These are phyloP conservation scores for Falco berigora DNA, from an alignment of 2,797 vertebrate species.

Conservation along the genomic window DNA sequence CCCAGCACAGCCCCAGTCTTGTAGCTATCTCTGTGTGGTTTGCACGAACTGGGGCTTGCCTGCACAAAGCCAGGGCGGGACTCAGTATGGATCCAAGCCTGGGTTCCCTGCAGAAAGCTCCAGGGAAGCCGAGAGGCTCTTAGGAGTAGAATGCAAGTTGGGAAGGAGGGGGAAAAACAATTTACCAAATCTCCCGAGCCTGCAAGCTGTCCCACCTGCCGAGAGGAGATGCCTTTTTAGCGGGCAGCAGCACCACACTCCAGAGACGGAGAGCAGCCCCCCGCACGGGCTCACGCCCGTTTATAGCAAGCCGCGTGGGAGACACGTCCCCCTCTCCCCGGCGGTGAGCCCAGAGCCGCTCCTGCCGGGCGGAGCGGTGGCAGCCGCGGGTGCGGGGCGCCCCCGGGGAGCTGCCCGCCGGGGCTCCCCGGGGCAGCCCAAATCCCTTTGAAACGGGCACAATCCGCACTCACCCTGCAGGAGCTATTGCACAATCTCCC, in stretches of 20 bases:
- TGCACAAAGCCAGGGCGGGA: background rate
- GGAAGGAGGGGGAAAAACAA: background rate
- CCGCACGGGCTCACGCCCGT: background rate
- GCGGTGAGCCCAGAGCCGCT: background rate
- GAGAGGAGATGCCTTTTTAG: background rate
- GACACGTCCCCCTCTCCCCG: background rate
- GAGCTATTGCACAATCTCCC: background rate
- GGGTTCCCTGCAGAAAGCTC: background rate
- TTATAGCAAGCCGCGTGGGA: background rate
- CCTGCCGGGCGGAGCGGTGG: background rate
- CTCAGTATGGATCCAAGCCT: background rate
- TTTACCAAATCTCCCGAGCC: background rate
- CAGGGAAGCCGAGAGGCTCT: background rate
- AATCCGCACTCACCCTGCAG: background rate
- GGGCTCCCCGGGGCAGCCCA: background rate
- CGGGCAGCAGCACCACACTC: background rate
- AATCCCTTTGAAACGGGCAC: background rate
- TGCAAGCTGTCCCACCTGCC: background rate
- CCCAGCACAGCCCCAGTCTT: background rate
- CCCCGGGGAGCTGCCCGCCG: background rate
- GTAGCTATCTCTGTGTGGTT: background rate
- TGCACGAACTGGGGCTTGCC: background rate
- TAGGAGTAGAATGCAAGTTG: background rate
- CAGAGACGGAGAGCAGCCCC: background rate
- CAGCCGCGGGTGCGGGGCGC: too few relatives aligned